Conservation (phyloP, 92 coral and sea anemone genomes). For the Umimayanthus chanpuru region DNA sequence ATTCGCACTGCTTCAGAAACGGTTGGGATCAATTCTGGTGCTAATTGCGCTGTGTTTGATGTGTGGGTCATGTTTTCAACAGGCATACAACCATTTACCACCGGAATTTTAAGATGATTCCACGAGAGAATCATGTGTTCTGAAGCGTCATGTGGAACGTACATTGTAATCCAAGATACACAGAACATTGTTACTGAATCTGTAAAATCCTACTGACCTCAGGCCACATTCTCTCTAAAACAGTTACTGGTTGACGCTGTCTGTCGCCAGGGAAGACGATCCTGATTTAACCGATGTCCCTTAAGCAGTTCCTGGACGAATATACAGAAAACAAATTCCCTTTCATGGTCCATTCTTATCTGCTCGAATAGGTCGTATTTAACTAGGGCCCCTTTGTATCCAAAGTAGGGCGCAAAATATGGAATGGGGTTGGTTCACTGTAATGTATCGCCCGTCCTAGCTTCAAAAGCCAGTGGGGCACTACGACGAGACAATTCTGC, state of each 20-base stretch:
- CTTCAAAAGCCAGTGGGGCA: slow-evolving; percentile 45
- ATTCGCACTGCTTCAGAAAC: slow-evolving; percentile 47
- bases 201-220: too few relatives aligned
- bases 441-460: too few relatives aligned
- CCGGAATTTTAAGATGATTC: slow-evolving; percentile 57
- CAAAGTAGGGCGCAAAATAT: too few relatives aligned
- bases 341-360: slow-evolving; percentile 43
- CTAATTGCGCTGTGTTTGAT: slow-evolving; percentile 23
- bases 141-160: slow-evolving; percentile 38
- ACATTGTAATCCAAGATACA: slow-evolving; percentile 62
- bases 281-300: slow-evolving; percentile 30
- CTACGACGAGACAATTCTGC: slow-evolving; percentile 41
- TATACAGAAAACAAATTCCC: slow-evolving; percentile 53
- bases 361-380: slow-evolving; percentile 54
- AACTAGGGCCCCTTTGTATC: slow-evolving; percentile 7
- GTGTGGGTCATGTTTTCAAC: slow-evolving; percentile 51
- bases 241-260: too few relatives aligned
- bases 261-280: slow-evolving; percentile 49
- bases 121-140: slow-evolving; percentile 47
- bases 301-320: slow-evolving; percentile 52
- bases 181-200: slow-evolving; percentile 56
- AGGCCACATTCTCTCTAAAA: too few relatives aligned
- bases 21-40: slow-evolving; percentile 42
- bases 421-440: too few relatives aligned
- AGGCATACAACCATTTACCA: slow-evolving; percentile 54